Evolutionary conservation across 2,888 invertebrate species (phyloP).

Genomic region (Blomia tropicalis): DNA sequence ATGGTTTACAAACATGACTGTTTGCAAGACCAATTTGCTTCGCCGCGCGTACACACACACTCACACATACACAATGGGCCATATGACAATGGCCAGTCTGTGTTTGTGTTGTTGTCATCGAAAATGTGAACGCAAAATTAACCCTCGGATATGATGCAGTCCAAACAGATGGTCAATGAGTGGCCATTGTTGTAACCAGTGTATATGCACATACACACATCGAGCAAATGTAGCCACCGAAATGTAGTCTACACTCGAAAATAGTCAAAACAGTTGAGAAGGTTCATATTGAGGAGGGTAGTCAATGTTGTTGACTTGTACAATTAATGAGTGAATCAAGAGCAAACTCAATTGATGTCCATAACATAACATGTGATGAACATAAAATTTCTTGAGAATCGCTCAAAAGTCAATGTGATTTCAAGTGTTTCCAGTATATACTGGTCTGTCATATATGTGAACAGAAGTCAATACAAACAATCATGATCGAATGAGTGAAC

Average conservation of each 20-base stretch:
- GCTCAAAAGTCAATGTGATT: not conserved
- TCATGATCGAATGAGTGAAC: not conserved
- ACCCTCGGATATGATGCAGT: not conserved
- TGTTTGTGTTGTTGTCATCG: not conserved
- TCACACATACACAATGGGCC: not conserved
- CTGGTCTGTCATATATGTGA: not conserved
- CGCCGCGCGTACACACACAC: too few relatives aligned
- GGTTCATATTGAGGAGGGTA: too few relatives aligned
- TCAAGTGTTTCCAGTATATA: not conserved
- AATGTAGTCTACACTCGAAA: too few relatives aligned
- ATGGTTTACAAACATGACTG: too few relatives aligned
- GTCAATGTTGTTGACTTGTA: not conserved
- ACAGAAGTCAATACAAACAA: not conserved
- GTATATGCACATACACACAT: not conserved
- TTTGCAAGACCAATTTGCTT: too few relatives aligned
- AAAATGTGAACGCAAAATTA: not conserved
- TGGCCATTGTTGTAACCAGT: not conserved
- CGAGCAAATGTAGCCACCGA: too few relatives aligned
- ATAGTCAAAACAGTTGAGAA: too few relatives aligned
- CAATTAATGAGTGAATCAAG: not conserved
- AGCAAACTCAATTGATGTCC: not conserved
- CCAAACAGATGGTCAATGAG: constrained; percentile 13
- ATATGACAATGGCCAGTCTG: not conserved
- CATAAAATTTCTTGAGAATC: not conserved
- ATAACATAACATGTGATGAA: too few relatives aligned